Evolutionary conservation across 2,888 invertebrate genomes (phyloP).

Genomic region (Lottia gigantea): DNA sequence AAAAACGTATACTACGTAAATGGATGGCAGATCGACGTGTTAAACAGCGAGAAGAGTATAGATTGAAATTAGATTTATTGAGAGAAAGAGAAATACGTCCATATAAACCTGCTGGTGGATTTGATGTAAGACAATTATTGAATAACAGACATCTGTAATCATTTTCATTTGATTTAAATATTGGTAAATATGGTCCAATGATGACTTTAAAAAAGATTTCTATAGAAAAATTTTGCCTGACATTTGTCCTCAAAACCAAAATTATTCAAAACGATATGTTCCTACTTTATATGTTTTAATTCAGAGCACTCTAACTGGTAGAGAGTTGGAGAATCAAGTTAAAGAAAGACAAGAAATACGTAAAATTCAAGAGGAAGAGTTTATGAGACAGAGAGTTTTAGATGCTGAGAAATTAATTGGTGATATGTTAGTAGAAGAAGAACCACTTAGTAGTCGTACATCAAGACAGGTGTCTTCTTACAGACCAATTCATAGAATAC

Average conservation of each 20-base stretch:
- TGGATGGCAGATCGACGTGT: slow-evolving; percentile 58
- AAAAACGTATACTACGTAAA: slow-evolving; percentile 45
- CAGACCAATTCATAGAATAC: slow-evolving; percentile 6
- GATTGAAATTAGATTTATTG: slow-evolving; percentile 41
- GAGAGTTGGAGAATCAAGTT: slow-evolving; percentile 16
- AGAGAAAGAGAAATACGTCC: slow-evolving; percentile 55
- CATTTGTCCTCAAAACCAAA: too few species aligned
- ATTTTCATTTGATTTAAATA: too few species aligned
- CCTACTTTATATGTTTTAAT: not conserved
- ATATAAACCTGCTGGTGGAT: slow-evolving; percentile 39
- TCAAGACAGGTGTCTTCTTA: slow-evolving; percentile 15
- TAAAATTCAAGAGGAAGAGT: slow-evolving; percentile 32
- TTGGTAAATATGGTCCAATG: too few species aligned
- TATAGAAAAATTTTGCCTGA: too few species aligned
- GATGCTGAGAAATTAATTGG: slow-evolving; percentile 57
- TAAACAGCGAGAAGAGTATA: slow-evolving; percentile 52
- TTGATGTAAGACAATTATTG: slow-evolving; percentile 3
- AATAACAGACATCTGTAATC: too few species aligned
- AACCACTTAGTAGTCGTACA: slow-evolving; percentile 40
- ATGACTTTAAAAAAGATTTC: too few species aligned
- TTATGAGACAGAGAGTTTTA: slow-evolving; percentile 45
- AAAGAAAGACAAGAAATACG: slow-evolving; percentile 36
- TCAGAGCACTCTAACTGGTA: not conserved
- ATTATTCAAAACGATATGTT: too few species aligned
- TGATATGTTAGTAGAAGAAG: slow-evolving; percentile 52